Base-by-base conservation (phyloP, 2,113 vertebrate genomes). In the Sebastes fasciatus region DNA sequence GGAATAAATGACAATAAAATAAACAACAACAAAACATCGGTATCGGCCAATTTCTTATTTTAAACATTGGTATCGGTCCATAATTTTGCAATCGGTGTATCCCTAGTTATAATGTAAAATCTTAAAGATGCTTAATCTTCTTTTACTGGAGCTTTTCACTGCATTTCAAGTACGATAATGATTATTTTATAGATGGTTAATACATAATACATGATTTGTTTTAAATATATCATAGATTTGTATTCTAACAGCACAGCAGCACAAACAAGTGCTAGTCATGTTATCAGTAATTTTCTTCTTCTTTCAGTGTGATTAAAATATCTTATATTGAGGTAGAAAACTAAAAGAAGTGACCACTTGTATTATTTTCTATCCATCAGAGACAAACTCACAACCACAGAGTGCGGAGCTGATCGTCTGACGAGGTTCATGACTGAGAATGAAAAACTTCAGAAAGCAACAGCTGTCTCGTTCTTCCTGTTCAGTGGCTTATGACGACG, bases 401-500 rank as follows among this genome's bases (percentile, higher is more conserved):
- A 45, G 67, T 0, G 43, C 68, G 40, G 82, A 78, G 63, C 17
- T 63, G 57, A 51, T 61, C 13, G 66, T 91, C n/a, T 93, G 46
- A 45, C 11, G 12, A 46, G 45, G 5, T 13, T 63, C 45, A 58
- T 21, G 13, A 49, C 6, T 43, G 16, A 77, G 17, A 62, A 19
- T 26, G 42, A 45, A 52, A 77, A 65, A 43, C 21, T 13, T 34
- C 57, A 43, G 12, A 6, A 0, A 19, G 5, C 4, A 13, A n/a
- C 63, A 16, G 66, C 2, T 0, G 58, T 11, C 57, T 71, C 45
- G 13, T 3, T 11, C 42, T 52, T 62, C 49, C 58, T 42, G 17
- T 26, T 11, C 1, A 2, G 16, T n/a, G 8, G 5, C 40, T 42
- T 8, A 13, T 40, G n/a, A 70, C 11, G 5, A 69, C 19, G 2